Evolutionary conservation across 2,888 invertebrate genomes (phyloP).

Genomic region (Charanyca ferruginea): DNA sequence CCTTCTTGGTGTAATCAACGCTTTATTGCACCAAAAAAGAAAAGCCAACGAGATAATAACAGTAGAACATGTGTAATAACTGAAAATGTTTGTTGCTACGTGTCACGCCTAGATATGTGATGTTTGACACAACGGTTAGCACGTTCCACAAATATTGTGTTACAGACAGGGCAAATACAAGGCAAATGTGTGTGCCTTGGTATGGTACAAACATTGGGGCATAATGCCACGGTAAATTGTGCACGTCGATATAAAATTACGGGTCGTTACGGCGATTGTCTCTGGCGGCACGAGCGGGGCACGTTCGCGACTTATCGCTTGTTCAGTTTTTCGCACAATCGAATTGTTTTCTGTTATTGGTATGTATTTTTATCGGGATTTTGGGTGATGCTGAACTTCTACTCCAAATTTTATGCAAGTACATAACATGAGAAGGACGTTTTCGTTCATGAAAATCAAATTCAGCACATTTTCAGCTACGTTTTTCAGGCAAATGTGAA

Average conservation of each 20-base stretch:
- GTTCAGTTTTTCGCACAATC: conserved; percentile 72
- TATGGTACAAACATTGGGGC: conserved; percentile 84
- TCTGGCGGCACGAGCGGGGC: conserved; percentile 74
- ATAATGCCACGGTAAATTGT: conserved; percentile 78
- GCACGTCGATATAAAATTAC: conserved; percentile 86
- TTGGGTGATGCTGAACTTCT: conserved; percentile 48
- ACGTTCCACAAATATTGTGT: conserved; percentile 90
- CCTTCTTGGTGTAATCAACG: conserved; percentile 85
- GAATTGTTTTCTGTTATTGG: conserved; percentile 72
- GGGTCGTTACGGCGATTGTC: conserved; percentile 83
- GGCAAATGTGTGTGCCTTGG: conserved; percentile 74
- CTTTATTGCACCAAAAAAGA: conserved; percentile 87
- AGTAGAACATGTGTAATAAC: conserved; percentile 83
- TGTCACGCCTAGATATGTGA: conserved; percentile 88
- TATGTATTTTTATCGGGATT: conserved; percentile 65
- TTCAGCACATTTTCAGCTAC: conserved; percentile 17
- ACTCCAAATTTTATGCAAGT: conserved; percentile 50
- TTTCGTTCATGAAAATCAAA: conserved; percentile 35
- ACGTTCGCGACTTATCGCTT: conserved; percentile 82
- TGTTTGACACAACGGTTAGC: conserved; percentile 86
- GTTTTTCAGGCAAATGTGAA: conserved; percentile 31
- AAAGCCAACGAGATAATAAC: conserved; percentile 85
- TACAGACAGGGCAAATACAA: conserved; percentile 87
- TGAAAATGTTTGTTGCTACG: conserved; percentile 83
- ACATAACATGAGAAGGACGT: conserved; percentile 31